These are phyloP conservation scores for Ennomos erosarius DNA, from an alignment of 2,888 invertebrate genomes.

Conservation along the genomic window DNA sequence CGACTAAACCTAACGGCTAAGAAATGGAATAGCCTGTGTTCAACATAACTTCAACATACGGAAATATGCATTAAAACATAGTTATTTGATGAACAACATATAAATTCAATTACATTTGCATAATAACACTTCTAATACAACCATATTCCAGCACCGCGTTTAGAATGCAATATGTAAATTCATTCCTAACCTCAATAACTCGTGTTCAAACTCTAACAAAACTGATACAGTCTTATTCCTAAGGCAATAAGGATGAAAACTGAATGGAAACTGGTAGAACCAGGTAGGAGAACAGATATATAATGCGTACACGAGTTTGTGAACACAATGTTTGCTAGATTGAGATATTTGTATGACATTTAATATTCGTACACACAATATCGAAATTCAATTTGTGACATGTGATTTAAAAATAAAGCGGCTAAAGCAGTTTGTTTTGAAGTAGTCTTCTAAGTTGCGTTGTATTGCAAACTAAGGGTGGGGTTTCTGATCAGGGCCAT, in stretches of 20 bases:
- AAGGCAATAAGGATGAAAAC: slow-evolving; percentile 4
- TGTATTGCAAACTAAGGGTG: no score
- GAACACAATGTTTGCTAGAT: slow-evolving; percentile 19
- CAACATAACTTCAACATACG: no score
- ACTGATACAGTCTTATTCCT: slow-evolving; percentile 1
- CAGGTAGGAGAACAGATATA: slow-evolving; percentile 45
- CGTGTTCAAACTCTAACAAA: neutral
- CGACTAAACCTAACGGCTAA: no score
- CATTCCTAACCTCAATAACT: slow-evolving; percentile 54
- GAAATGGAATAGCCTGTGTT: no score
- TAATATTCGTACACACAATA: slow-evolving; percentile 32
- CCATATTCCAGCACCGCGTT: slow-evolving; percentile 34
- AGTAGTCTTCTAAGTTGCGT: no score
- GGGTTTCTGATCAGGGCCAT: no score
- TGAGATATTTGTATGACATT: slow-evolving; percentile 32
- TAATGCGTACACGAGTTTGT: slow-evolving; percentile 46
- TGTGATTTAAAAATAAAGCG: slow-evolving; percentile 19
- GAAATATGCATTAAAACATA: no score
- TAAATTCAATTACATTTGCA: slow-evolving; percentile 10
- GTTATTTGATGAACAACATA: neutral
- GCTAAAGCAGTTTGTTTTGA: neutral
- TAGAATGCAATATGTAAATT: slow-evolving; percentile 76
- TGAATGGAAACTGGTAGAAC: neutral
- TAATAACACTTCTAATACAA: slow-evolving; percentile 5
- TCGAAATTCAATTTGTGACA: slow-evolving; percentile 21